Conservation (phyloP, 2,113 vertebrate species). For the Lichenostomus cassidix region DNA sequence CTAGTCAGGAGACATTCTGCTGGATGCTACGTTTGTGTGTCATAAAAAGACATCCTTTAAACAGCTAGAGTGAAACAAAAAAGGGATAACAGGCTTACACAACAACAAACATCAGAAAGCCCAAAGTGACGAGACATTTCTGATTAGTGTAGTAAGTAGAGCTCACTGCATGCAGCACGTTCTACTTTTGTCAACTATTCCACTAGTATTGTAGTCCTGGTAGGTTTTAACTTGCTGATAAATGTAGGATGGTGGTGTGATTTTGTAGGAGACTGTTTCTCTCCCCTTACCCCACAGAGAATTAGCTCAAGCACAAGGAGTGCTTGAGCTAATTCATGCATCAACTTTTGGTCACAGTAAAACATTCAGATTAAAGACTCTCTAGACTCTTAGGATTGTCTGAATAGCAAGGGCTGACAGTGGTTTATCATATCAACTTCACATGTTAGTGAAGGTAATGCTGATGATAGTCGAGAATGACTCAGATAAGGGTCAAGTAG, state of each 20-base stretch:
- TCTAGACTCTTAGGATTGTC: background rate
- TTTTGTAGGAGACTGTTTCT: background rate
- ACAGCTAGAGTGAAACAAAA: background rate
- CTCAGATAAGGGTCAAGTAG: background rate
- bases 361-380: background rate
- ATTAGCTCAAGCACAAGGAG: background rate
- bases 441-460: background rate
- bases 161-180: background rate
- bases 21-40: rapidly evolving
- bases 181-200: background rate
- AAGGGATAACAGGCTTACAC: background rate
- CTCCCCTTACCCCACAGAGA: background rate
- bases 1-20: background rate
- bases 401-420: background rate
- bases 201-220: background rate
- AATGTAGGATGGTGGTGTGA: background rate
- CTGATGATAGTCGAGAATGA: background rate
- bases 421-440: background rate
- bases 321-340: too few relatives aligned
- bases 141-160: background rate
- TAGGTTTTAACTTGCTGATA: background rate
- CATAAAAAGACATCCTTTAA: background rate
- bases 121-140: background rate
- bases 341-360: background rate
- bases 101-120: background rate